Conservation (phyloP, 2,888 invertebrate species). For the Cryptops parisi region DNA sequence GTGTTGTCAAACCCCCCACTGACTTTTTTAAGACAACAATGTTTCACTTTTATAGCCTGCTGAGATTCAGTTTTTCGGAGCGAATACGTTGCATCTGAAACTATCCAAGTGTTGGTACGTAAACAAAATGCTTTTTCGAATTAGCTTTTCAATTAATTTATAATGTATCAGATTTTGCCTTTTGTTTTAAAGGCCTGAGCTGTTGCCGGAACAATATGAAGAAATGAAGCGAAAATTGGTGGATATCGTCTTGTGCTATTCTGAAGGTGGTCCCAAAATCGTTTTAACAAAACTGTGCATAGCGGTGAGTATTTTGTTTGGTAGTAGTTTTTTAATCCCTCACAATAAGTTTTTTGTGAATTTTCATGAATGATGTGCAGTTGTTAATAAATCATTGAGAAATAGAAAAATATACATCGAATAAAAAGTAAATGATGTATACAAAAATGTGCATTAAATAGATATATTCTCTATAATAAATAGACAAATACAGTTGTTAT, state of each 20-base stretch:
- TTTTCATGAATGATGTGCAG: too few species aligned
- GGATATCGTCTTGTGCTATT: slow-evolving; percentile 57
- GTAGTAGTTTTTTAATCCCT: neutral
- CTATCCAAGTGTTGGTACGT: slow-evolving; percentile 58
- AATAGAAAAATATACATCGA: too few species aligned
- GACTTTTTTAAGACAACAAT: too few species aligned
- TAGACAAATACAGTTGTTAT: too few species aligned
- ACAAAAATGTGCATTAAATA: too few species aligned
- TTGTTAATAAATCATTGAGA: too few species aligned
- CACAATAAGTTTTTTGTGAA: too few species aligned
- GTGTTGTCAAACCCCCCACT: too few species aligned
- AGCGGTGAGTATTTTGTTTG: slow-evolving; percentile 46
- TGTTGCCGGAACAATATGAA: slow-evolving; percentile 63
- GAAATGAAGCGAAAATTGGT: slow-evolving; percentile 61
- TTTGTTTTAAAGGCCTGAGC: slow-evolving; percentile 44
- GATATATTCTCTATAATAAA: too few species aligned
- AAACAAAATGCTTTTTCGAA: neutral
- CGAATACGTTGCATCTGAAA: slow-evolving; percentile 76
- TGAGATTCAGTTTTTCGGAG: slow-evolving; percentile 88
- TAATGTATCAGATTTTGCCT: neutral
- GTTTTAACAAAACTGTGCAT: slow-evolving; percentile 75
- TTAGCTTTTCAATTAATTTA: neutral
- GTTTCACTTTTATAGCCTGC: too few species aligned
- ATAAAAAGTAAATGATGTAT: too few species aligned
- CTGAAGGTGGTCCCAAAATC: slow-evolving; percentile 59